phyloP scores from a whole-genome alignment of 2,113 vertebrate genomes.

The Prunella himalayana region DNA sequence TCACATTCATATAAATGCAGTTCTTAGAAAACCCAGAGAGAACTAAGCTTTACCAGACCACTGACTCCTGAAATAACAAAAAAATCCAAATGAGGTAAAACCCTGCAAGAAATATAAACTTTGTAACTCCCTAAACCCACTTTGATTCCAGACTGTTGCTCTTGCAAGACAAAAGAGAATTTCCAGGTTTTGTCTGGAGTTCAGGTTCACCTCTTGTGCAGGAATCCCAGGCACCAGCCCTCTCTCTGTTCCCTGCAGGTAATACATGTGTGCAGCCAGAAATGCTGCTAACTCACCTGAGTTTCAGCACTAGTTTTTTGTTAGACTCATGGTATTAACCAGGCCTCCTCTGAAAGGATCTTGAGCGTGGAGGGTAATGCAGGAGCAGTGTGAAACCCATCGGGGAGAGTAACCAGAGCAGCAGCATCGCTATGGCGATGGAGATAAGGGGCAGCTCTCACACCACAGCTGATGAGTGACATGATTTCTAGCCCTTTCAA shows the following conservation, averaged over 20 bases:
- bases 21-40: not conserved
- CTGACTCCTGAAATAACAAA: not conserved
- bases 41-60: not conserved
- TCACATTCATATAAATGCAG: not conserved
- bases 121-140: not conserved
- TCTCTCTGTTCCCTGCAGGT: accelerated
- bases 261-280: accelerated
- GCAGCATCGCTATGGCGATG: not conserved
- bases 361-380: accelerated
- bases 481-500: conserved; percentile 5
- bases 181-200: not conserved
- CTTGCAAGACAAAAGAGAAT: not conserved
- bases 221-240: not conserved
- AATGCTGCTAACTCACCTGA: not conserved
- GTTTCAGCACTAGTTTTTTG: not conserved
- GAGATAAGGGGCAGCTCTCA: conserved; percentile 20
- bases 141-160: not conserved
- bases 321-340: not conserved
- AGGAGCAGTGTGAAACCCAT: not conserved
- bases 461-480: conserved; percentile 3
- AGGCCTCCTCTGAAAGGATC: not conserved
- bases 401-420: not conserved
- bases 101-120: not conserved
- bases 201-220: not conserved
- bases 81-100: not conserved